These are phyloP conservation scores for Spondyliosoma cantharus DNA, from an alignment of 2,797 vertebrate genomes.

Conservation along the genomic window DNA sequence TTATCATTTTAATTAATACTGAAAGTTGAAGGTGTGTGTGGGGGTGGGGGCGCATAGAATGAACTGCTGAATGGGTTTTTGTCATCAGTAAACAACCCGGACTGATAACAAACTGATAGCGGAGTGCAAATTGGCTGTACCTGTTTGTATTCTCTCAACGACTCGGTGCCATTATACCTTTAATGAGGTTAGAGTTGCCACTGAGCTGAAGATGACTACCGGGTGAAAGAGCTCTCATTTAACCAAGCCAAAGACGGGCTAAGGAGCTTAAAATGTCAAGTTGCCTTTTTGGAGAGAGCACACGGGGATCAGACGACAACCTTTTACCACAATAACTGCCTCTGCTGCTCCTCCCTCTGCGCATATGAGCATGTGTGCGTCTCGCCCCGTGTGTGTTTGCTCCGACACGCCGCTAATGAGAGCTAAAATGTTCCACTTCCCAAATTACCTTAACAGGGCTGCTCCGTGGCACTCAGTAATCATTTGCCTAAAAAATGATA, in stretches of 20 bases:
- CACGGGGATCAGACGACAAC: constrained; percentile 45
- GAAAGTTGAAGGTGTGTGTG: constrained; percentile 63
- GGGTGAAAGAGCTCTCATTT: constrained; percentile 65
- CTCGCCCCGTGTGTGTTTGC: constrained; percentile 17
- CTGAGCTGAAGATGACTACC: constrained; percentile 61
- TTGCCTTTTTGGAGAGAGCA: constrained; percentile 56
- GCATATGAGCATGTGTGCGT: background rate
- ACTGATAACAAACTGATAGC: constrained; percentile 72
- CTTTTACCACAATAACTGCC: constrained; percentile 54
- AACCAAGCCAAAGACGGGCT: constrained; percentile 43
- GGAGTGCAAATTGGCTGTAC: constrained; percentile 66
- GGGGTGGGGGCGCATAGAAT: constrained; percentile 4
- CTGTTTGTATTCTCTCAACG: constrained; percentile 64
- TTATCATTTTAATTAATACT: constrained; percentile 84
- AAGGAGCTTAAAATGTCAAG: constrained; percentile 79
- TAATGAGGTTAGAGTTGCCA: constrained; percentile 73
- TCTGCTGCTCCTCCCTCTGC: constrained; percentile 17
- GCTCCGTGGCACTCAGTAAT: constrained; percentile 70
- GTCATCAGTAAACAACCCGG: constrained; percentile 72
- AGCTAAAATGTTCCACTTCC: constrained; percentile 68
- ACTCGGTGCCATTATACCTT: constrained; percentile 67
- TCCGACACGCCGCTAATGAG: constrained; percentile 66
- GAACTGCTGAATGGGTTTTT: constrained; percentile 63
- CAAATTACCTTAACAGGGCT: constrained; percentile 71
- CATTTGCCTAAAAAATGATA: constrained; percentile 78